Conservation (phyloP, 2,888 invertebrate genomes). For the Dryomyza anilis region DNA sequence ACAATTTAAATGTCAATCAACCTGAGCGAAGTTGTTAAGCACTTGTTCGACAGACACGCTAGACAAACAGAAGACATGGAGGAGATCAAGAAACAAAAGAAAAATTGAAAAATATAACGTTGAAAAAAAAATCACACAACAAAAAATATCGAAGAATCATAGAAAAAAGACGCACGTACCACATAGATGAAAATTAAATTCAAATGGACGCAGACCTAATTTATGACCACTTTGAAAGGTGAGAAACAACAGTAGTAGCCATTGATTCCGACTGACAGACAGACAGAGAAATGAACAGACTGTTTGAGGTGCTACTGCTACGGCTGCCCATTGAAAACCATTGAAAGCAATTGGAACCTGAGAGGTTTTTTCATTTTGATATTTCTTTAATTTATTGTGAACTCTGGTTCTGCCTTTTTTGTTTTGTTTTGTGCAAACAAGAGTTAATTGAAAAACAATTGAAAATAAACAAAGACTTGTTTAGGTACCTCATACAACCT, state of each 20-base stretch:
- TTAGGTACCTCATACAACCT: too few relatives aligned
- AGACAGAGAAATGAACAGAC: neutral
- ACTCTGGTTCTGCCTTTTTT: too few relatives aligned
- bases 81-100: constrained; percentile 11
- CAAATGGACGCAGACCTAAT: neutral
- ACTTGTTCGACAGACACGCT: too few relatives aligned
- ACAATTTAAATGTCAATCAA: constrained; percentile 40
- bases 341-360: neutral
- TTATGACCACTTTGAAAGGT: neutral
- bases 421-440: too few relatives aligned
- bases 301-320: neutral
- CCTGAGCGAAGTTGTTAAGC: constrained; percentile 17
- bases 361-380: too few relatives aligned
- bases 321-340: neutral
- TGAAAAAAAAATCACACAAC: neutral
- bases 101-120: neutral
- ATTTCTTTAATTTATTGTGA: too few relatives aligned
- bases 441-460: too few relatives aligned
- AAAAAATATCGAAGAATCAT: neutral
- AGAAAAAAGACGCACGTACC: neutral
- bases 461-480: too few relatives aligned
- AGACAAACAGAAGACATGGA: neutral
- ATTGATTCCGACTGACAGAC: neutral
- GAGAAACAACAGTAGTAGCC: neutral
- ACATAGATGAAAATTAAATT: neutral